These are phyloP conservation scores for Syngnathoides biaculeatus DNA, from an alignment of 2,113 vertebrate genomes.

Conservation along the genomic window DNA sequence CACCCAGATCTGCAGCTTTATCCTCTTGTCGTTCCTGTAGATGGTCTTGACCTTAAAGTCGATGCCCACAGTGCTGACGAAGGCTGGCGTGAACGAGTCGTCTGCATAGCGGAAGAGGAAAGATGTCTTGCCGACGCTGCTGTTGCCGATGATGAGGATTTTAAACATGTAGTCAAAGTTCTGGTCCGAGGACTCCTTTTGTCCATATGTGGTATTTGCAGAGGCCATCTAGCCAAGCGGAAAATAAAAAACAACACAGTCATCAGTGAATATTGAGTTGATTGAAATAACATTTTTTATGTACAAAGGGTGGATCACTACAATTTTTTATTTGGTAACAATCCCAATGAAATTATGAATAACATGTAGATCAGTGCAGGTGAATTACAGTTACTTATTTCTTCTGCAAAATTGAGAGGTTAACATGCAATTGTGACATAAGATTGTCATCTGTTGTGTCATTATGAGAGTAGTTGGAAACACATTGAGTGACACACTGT, in stretches of 20 bases:
- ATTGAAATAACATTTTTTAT: not conserved
- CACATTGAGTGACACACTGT: not conserved
- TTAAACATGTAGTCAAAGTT: constrained; percentile 96
- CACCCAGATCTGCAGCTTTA: constrained; percentile 94
- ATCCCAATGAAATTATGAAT: not conserved
- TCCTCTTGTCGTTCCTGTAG: constrained; percentile 85
- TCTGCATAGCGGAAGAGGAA: constrained; percentile 91
- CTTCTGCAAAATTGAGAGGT: not conserved
- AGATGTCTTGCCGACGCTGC: constrained; percentile 89
- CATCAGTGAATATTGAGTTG: not conserved
- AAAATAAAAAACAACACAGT: not conserved
- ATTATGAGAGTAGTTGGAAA: not conserved
- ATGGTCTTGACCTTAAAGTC: constrained; percentile 94
- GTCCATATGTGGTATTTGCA: constrained; percentile 87
- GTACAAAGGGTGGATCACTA: not conserved
- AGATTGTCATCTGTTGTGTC: not conserved
- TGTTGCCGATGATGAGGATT: constrained; percentile 87
- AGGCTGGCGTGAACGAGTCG: constrained; percentile 87
- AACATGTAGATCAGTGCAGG: not conserved
- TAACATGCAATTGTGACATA: not conserved
- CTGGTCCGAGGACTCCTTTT: constrained; percentile 84
- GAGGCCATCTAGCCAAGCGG: constrained; percentile 84
- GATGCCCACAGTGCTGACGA: constrained; percentile 89
- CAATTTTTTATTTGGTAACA: not conserved
- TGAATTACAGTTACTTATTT: not conserved